phyloP scores from a whole-genome alignment of 2,113 vertebrate genomes.

The Colossoma macropomum region DNA sequence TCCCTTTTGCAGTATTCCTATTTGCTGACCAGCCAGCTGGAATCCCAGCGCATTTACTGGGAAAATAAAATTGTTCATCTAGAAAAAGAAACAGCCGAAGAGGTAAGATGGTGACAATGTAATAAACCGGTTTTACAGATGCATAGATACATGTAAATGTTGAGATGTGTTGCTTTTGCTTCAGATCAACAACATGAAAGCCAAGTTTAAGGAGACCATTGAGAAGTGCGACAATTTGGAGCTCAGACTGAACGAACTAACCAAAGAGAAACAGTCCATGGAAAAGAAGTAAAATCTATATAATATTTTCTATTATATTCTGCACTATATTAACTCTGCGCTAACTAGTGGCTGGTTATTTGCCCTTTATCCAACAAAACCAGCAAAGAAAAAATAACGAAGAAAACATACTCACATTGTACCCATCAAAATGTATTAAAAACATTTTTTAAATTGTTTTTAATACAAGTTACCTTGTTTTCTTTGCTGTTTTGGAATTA shows the following conservation, averaged over 20 bases:
- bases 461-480: no score
- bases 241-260: slow-evolving; percentile 85
- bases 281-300: slow-evolving; percentile 89
- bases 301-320: neutral
- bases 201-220: slow-evolving; percentile 98
- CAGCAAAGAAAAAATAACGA: no score
- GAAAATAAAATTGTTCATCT: slow-evolving; percentile 97
- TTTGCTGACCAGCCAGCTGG: slow-evolving; percentile 95
- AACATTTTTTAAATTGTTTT: no score
- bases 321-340: neutral
- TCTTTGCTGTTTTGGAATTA: no score
- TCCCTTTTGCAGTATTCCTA: slow-evolving; percentile 88
- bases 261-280: slow-evolving; percentile 91
- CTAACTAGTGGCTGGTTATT: no score
- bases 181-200: slow-evolving; percentile 99
- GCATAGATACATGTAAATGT: neutral
- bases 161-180: slow-evolving; percentile 50
- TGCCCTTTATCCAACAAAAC: no score
- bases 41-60: slow-evolving; percentile 97
- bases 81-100: slow-evolving; percentile 95
- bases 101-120: slow-evolving; percentile 75
- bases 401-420: no score
- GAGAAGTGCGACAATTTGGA: slow-evolving; percentile 97
- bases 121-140: neutral
- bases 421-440: no score